phyloP scores from a whole-genome alignment of 2,888 invertebrate species.

The Seira musarum region DNA sequence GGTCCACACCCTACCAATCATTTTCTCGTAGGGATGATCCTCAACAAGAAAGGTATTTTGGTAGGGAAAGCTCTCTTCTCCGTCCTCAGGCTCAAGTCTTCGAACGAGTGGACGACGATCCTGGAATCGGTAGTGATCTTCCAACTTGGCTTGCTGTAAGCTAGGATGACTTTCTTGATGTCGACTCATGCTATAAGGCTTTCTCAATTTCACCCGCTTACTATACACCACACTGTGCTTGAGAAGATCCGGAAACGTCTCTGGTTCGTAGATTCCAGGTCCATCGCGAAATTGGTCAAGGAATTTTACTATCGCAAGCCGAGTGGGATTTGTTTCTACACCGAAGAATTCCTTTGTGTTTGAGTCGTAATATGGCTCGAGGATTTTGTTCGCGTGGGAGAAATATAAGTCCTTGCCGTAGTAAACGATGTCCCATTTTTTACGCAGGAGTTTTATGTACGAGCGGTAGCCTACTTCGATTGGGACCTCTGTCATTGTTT shows the following conservation, averaged over 20 bases:
- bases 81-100: not conserved
- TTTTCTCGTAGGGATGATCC: constrained; percentile 39
- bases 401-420: constrained; percentile 55
- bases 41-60: constrained; percentile 21
- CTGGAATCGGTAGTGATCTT: constrained; percentile 29
- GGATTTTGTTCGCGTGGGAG: constrained; percentile 54
- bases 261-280: constrained; percentile 31
- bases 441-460: constrained; percentile 44
- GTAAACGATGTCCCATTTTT: constrained; percentile 54
- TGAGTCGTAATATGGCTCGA: constrained; percentile 49
- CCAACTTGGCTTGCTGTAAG: constrained; percentile 11
- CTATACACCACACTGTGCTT: not conserved
- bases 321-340: constrained; percentile 46
- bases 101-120: constrained; percentile 23
- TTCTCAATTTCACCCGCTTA: constrained; percentile 27
- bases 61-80: too few relatives aligned
- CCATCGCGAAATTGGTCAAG: constrained; percentile 44
- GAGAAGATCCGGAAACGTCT: constrained; percentile 20
- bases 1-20: constrained; percentile 45
- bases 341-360: constrained; percentile 48
- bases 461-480: constrained; percentile 50
- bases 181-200: constrained; percentile 24
- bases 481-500: constrained; percentile 49
- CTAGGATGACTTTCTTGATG: constrained; percentile 41
- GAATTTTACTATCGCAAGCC: constrained; percentile 45